Evolutionary conservation across 2,888 invertebrate genomes (phyloP), one percentile per base, ranked within the genome.

Genomic region (Furcula furcula): DNA sequence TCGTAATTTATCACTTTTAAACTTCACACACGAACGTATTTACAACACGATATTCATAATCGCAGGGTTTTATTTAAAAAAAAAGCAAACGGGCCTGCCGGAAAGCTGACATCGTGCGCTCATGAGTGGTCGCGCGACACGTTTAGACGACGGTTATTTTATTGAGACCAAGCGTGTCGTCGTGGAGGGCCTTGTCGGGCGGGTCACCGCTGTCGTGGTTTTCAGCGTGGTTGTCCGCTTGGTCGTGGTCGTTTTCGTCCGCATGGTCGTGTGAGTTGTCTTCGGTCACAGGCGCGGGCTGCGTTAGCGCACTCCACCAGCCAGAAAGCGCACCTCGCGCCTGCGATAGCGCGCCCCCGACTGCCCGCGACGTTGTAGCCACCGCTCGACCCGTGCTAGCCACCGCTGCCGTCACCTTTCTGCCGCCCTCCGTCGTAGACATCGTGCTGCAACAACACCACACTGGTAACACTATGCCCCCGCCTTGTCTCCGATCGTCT

Each of bases 381-480:
- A 98, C 97, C 16, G 96, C 97, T 63, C 96, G 93, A 15, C 97
- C 97, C 1, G 98, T 98, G 43, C 94, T 95, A 32, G 93, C 93
- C 75, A 98, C 96, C 0, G 98, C 98, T 69, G 97, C 97, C 63
- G 97, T 97, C 42, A 98, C 90, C 80, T 97, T 97, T 34, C 97
- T 91, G 0, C 98, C 98, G 54, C 97, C 94, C 78, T 98, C 98
- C 20, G 97, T 95, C 65, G 94, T 97, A 61, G 97, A 97, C 94
- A 98, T 97, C 11, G 97, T 96, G 70, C 98, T 98, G 68, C 20
- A n/a, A n/a, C n/a, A n/a, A n/a, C n/a, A n/a, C n/a, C n/a, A n/a
- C n/a, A n/a, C n/a, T n/a, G n/a, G n/a, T n/a, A n/a, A n/a, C 1
- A 23, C 4, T 18, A 18, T 18, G 5, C 20, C 5, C 13, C 13